Evolutionary conservation across 2,797 vertebrate species (phyloP).

Genomic region (Gymnothorax javanicus): DNA sequence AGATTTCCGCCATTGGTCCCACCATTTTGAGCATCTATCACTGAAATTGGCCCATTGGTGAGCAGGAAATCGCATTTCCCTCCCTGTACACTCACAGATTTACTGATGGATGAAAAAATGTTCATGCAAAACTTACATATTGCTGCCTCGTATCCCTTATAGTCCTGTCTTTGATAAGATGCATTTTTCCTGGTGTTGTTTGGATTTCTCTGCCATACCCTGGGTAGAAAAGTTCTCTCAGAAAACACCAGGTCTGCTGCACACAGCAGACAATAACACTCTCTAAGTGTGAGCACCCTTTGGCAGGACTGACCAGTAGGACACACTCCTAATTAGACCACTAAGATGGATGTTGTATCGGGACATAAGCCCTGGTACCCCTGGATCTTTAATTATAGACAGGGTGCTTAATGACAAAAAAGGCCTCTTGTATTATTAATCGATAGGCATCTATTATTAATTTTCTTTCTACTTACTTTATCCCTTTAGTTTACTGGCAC

Average conservation of each 20-base stretch:
- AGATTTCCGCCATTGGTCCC: no score
- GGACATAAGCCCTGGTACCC: neutral
- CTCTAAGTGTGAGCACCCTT: neutral
- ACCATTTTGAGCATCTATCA: no score
- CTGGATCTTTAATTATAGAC: neutral
- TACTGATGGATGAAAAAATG: no score
- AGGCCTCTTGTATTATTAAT: neutral
- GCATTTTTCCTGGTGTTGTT: neutral
- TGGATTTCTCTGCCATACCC: neutral
- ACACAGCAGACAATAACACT: neutral
- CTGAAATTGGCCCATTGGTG: no score
- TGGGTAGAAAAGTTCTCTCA: neutral
- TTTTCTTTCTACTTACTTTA: neutral
- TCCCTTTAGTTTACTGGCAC: neutral
- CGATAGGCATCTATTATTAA: neutral
- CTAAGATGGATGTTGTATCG: neutral
- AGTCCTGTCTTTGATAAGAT: no score
- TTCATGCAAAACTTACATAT: no score
- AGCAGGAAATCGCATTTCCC: no score
- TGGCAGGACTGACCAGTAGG: neutral
- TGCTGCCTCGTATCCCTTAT: no score
- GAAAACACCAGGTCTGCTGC: neutral
- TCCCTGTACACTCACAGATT: no score
- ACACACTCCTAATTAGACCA: slow-evolving; percentile 17
- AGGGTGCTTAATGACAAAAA: slow-evolving; percentile 5